Base-by-base conservation (phyloP, 2,113 vertebrate species). In the Rostratula benghalensis region DNA sequence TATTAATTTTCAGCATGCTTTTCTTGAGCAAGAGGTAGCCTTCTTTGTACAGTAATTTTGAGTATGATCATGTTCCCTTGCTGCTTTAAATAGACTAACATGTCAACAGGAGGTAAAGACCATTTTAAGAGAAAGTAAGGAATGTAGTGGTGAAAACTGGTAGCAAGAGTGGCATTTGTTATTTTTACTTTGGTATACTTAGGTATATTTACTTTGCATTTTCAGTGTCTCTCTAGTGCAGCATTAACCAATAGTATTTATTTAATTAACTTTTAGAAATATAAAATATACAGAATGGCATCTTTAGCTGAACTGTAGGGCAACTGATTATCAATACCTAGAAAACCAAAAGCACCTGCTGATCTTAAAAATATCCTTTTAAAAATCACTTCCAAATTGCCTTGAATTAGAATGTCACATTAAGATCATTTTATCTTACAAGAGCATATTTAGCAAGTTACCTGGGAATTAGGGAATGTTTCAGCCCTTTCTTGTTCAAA, bases 401-500 rank as follows among this genome's bases (percentile, higher is more conserved):
- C 50, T 81, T 89, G 48, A 82, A 89, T 27, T 59, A 73, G 31
- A 79, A 69, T 27, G 28, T 61, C 43, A 54, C 3, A 17, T 53
- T 80, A 84, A 57, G 30, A 79, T 43, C 0, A 70, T 35, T 81
- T 92, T 68, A 60, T 64, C 41, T 87, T 79, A 90, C 50, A 64
- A 75, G 59, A 37, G 41, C 33, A 76, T 59, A 87, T 61, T 64
- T 70, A 68, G 89, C 77, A 78, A 91, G 93, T 95, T 97, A 99
- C 99, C 98, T 97, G 94, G 23, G 96, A 80, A 50, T 65, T 3
- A 25, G 97, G 57, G 82, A 93, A 90, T 8, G 53, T 90, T 84
- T 97, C 91, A 37, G 93, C 90, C 87, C 85, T 98, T 11, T 97
- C 96, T 56, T 43, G 94, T 97, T 99, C 99, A 93, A 99, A 98